phyloP scores from a whole-genome alignment of 37 sponge, comb jelly and placozoan species.

The Mnemiopsis leidyi region DNA sequence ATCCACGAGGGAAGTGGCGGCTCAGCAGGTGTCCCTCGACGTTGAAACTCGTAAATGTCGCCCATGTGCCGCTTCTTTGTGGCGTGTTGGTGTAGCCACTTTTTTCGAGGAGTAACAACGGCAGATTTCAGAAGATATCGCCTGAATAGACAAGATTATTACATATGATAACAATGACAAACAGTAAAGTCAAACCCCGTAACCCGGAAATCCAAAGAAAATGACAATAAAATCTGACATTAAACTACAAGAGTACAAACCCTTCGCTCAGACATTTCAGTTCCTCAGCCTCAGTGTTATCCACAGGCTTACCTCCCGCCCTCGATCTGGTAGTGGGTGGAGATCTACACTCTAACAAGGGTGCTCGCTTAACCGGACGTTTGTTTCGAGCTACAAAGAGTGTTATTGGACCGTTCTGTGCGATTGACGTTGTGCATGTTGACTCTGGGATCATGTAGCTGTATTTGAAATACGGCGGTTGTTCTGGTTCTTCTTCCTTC shows the following conservation, averaged over 20 bases:
- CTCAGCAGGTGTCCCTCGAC: constrained; percentile 54
- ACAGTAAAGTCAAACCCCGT: too few relatives aligned
- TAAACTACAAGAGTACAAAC: too few relatives aligned
- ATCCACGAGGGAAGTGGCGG: constrained; percentile 43
- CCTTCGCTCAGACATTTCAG: constrained; percentile 34
- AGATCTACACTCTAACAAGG: constrained; percentile 24
- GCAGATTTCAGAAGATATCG: constrained; percentile 50
- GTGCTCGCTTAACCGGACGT: constrained; percentile 47
- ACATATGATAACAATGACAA: not conserved
- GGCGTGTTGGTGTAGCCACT: constrained; percentile 65
- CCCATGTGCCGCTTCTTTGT: constrained; percentile 63
- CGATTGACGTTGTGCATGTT: not conserved
- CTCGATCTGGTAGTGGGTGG: constrained; percentile 34
- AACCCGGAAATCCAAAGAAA: too few relatives aligned
- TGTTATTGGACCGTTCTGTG: constrained; percentile 42
- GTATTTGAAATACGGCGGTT: constrained; percentile 10
- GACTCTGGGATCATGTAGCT: constrained; percentile 39
- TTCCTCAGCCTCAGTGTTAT: constrained; percentile 55
- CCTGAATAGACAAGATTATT: not conserved
- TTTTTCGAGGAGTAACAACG: constrained; percentile 55
- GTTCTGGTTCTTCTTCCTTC: not conserved
- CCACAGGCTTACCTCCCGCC: constrained; percentile 55
- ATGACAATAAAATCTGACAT: too few relatives aligned
- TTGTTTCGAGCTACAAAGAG: constrained; percentile 31
- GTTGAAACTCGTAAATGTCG: constrained; percentile 56